These are phyloP conservation scores for Lepus townsendii DNA, from an alignment of 2,797 vertebrate genomes.

Conservation along the genomic window DNA sequence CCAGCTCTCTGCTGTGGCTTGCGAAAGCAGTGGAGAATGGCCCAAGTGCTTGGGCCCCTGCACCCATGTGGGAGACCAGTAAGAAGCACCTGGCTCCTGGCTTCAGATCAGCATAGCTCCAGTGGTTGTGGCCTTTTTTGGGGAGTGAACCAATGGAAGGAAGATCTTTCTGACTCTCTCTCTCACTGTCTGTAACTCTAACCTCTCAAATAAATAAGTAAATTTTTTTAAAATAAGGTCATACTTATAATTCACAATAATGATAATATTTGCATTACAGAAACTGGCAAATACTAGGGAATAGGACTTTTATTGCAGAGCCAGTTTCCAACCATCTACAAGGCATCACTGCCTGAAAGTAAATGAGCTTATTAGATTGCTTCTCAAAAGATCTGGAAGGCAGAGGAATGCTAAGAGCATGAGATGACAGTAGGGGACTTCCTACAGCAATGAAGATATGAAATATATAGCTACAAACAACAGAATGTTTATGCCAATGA, in stretches of 20 bases:
- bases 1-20: too few species aligned
- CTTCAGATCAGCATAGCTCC: too few species aligned
- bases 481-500: not conserved
- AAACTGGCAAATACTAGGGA: constrained; percentile 39
- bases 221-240: too few species aligned
- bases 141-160: too few species aligned
- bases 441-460: not conserved
- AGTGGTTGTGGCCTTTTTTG: too few species aligned
- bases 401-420: not conserved
- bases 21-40: too few species aligned
- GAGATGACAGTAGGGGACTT: not conserved
- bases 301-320: not conserved
- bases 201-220: too few species aligned
- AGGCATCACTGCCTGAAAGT: not conserved
- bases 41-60: too few species aligned
- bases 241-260: not conserved
- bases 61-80: too few species aligned
- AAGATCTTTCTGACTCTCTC: too few species aligned
- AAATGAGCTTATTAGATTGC: not conserved
- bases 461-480: not conserved
- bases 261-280: constrained; percentile 18
- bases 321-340: not conserved
- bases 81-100: too few species aligned
- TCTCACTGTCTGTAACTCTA: too few species aligned
- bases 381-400: constrained; percentile 1